Conservation (phyloP, 2,888 invertebrate genomes). For the Crioceris asparagi region DNA sequence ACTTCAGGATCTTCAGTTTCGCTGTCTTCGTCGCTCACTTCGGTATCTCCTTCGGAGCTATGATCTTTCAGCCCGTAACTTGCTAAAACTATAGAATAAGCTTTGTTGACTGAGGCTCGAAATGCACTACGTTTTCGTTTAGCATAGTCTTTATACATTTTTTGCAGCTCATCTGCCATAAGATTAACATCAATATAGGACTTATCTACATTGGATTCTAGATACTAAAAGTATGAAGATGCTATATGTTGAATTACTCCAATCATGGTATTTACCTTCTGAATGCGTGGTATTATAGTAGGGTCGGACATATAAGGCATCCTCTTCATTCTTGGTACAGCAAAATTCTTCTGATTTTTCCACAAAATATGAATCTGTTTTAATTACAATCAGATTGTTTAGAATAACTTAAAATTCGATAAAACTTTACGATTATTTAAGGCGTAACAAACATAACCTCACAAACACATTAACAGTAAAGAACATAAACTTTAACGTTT, state of each 20-base stretch:
- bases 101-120: slow-evolving; percentile 63
- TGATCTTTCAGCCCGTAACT: slow-evolving; percentile 51
- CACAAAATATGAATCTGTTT: too few relatives aligned
- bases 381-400: too few relatives aligned
- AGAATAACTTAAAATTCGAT: too few relatives aligned
- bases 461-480: too few relatives aligned
- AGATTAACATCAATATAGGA: slow-evolving; percentile 72
- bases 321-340: slow-evolving; percentile 13
- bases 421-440: too few relatives aligned
- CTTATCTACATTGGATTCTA: slow-evolving; percentile 70
- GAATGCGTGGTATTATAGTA: slow-evolving; percentile 41
- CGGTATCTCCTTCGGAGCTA: slow-evolving; percentile 36
- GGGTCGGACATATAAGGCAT: slow-evolving; percentile 37
- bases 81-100: slow-evolving; percentile 61
- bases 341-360: too few relatives aligned
- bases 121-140: slow-evolving; percentile 74
- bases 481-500: too few relatives aligned
- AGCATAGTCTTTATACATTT: slow-evolving; percentile 65
- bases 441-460: too few relatives aligned
- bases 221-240: slow-evolving; percentile 45
- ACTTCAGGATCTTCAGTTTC: neutral
- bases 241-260: neutral
- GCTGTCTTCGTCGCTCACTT: slow-evolving; percentile 23
- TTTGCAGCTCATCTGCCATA: slow-evolving; percentile 72
- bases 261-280: slow-evolving; percentile 35